Evolutionary conservation across 2,888 invertebrate genomes (phyloP).

Genomic region (Rotaria magnacalcarata): DNA sequence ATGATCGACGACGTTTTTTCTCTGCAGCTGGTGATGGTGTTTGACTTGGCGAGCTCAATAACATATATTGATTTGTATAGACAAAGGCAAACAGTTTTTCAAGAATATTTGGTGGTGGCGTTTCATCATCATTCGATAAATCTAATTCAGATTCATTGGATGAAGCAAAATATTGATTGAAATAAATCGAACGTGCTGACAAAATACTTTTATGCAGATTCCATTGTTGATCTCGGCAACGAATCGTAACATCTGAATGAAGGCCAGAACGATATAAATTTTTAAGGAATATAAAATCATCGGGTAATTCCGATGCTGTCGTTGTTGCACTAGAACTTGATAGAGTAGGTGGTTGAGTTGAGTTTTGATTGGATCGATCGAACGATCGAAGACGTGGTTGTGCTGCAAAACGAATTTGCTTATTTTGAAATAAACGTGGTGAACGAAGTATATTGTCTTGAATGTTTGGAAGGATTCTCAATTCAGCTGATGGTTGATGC

Average conservation of each 20-base stretch:
- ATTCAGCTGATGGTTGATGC: too few relatives aligned
- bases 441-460: not conserved
- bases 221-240: not conserved
- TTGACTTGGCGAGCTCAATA: too few relatives aligned
- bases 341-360: not conserved
- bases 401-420: too few relatives aligned
- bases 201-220: slow-evolving; percentile 1
- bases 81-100: not conserved
- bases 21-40: too few relatives aligned
- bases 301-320: not conserved
- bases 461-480: too few relatives aligned
- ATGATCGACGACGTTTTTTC: too few relatives aligned
- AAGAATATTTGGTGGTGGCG: not conserved
- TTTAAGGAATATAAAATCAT: not conserved
- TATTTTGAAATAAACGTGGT: not conserved
- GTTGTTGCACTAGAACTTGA: not conserved
- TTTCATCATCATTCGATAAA: not conserved
- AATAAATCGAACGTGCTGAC: not conserved
- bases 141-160: not conserved
- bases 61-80: slow-evolving; percentile 1
- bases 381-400: not conserved
- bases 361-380: too few relatives aligned
- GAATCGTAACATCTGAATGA: not conserved
- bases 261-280: slow-evolving; percentile 4
- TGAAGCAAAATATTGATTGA: not conserved